phyloP scores from a whole-genome alignment of 2,113 vertebrate genomes.

The Furnarius figulus region DNA sequence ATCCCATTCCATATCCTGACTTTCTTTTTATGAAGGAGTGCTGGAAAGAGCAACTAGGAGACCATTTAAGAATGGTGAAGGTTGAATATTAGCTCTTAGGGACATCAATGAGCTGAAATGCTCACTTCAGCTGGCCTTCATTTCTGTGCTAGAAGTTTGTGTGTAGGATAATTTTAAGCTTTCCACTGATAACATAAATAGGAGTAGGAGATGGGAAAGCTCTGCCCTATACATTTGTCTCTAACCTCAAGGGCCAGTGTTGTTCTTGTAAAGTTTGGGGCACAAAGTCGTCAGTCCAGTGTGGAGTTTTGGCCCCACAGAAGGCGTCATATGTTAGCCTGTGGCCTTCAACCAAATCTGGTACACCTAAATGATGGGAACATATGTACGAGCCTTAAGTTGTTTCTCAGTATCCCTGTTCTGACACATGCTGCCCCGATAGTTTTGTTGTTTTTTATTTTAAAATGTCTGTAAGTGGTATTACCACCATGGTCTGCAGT shows the following conservation, averaged over 20 bases:
- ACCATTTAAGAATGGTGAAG: not conserved
- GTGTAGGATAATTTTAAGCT: not conserved
- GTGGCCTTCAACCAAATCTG: not conserved
- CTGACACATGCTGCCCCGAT: not conserved
- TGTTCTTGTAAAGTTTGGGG: not conserved
- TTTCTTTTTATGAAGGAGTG: not conserved
- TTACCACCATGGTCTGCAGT: rapidly evolving
- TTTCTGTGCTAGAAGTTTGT: not conserved
- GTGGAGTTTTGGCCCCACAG: not conserved
- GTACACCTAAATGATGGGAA: not conserved
- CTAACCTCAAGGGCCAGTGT: not conserved
- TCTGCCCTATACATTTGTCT: not conserved
- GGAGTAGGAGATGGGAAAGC: not conserved
- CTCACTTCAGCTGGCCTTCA: rapidly evolving
- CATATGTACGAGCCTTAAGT: rapidly evolving
- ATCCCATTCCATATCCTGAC: not conserved
- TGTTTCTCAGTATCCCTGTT: not conserved
- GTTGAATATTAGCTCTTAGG: not conserved
- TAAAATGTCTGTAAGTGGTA: not conserved
- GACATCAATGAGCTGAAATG: not conserved
- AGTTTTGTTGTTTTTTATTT: not conserved
- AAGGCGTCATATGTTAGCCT: not conserved
- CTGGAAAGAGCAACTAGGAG: not conserved
- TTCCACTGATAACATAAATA: not conserved
- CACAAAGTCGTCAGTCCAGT: not conserved